Base-by-base conservation (phyloP, 2,797 vertebrate species). In the Sorex maritimensis region DNA sequence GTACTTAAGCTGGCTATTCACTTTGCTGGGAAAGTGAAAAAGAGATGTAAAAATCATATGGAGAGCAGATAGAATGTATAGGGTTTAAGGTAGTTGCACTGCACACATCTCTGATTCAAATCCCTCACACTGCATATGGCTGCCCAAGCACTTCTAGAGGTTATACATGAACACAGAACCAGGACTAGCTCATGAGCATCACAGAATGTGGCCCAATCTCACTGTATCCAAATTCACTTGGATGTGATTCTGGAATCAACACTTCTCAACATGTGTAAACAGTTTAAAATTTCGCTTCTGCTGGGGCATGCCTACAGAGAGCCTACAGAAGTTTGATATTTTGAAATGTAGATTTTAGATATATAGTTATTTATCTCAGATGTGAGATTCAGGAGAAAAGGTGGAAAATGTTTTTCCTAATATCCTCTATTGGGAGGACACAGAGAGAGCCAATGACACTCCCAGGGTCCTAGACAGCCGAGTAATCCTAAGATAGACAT, bases 41-140 rank as follows among this genome's bases (percentile, higher is more conserved):
- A 7, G 81, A 91, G 67, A 87, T 30, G 92, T n/a, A 79, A n/a
- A 86, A 52, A 67, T 87, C 61, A 71, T 65, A 71, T 68, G 13
- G 52, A 12, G 52, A 55, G 52, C 41, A 44, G 41, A 44, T 13
- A 14, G 52, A 55, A 55, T 55, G 14, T 14, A 14, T 55, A 55
- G 52, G 13, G 17, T 5, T 55, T 55, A 55, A 55, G 52, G 13
- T 12, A 55, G 4, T 14, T 15, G 52, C 52, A 6, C 13, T 55
- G 5, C 52, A 55, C 15, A 55, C 11, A 55, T 55, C 41, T 55
- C 52, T 55, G 52, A 17, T 55, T 55, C 11, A 55, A 55, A 55
- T 55, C 52, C 52, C 52, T 17, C 2, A 55, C 15, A 55, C 52
- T 17, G 15, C 15, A 55, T 55, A 55, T 55, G 52, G 52, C 41